phyloP scores from a whole-genome alignment of 64 coral and sea anemone species.

The Acropora yongei region DNA sequence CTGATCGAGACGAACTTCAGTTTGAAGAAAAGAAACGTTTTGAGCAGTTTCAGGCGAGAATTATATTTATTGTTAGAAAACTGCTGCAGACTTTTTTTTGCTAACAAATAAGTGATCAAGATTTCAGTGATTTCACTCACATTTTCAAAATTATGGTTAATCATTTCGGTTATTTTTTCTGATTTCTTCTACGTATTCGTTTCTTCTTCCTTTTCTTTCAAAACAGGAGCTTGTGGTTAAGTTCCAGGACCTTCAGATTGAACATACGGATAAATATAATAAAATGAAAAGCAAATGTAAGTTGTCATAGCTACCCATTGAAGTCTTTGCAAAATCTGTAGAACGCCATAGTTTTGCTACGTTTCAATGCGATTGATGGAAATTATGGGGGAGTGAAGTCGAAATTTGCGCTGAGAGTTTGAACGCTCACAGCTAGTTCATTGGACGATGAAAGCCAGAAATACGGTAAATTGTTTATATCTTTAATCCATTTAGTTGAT shows the following conservation, averaged over 20 bases:
- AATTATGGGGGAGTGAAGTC: too few relatives aligned
- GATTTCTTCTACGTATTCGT: not conserved
- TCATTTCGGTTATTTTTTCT: not conserved
- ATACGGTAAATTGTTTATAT: not conserved
- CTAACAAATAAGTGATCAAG: too few relatives aligned
- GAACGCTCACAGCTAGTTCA: too few relatives aligned
- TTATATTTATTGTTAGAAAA: not conserved
- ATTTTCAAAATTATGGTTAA: not conserved
- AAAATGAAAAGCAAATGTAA: constrained; percentile 85
- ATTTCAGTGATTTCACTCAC: not conserved
- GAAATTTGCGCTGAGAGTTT: too few relatives aligned
- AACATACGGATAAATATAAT: constrained; percentile 79
- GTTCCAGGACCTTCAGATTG: constrained; percentile 94
- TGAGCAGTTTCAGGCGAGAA: constrained; percentile 87
- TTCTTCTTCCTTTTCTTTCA: too few relatives aligned
- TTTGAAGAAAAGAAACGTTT: constrained; percentile 83
- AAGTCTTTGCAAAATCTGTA: not conserved
- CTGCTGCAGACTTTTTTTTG: not conserved
- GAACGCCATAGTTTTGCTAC: not conserved
- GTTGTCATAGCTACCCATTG: not conserved
- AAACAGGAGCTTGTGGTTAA: constrained; percentile 91
- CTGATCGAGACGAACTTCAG: constrained; percentile 85
- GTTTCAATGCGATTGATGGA: too few relatives aligned
- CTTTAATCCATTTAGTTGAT: constrained; percentile 45
- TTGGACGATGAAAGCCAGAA: not conserved